phyloP scores from a whole-genome alignment of 2,113 vertebrate genomes.

The Lichenostomus cassidix region DNA sequence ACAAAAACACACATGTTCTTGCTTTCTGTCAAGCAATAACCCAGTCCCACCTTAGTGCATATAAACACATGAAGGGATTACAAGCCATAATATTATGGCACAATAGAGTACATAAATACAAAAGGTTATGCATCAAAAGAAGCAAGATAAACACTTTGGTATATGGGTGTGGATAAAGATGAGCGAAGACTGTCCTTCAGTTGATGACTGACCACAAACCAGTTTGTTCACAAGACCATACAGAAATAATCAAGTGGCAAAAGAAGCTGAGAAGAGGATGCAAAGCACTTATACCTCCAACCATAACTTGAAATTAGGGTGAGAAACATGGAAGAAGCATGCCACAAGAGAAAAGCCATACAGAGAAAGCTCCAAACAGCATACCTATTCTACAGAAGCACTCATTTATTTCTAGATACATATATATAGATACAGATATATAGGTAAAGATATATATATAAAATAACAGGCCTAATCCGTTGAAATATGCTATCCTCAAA shows the following conservation, averaged over 20 bases:
- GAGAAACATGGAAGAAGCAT: not conserved
- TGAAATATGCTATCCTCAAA: not conserved
- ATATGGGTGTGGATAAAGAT: not conserved
- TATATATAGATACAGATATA: not conserved
- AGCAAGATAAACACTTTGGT: not conserved
- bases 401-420: not conserved
- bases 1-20: not conserved
- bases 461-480: not conserved
- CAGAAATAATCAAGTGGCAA: not conserved
- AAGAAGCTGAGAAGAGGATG: not conserved
- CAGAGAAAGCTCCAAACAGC: not conserved
- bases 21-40: not conserved
- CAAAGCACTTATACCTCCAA: not conserved
- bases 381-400: not conserved
- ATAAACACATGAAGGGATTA: not conserved
- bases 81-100: not conserved
- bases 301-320: not conserved
- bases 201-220: not conserved
- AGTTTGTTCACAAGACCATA: not conserved
- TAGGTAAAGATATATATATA: too few relatives aligned
- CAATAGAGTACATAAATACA: not conserved
- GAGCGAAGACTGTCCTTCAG: not conserved
- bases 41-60: not conserved
- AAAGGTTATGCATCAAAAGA: not conserved
- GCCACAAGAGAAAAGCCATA: not conserved